Base-by-base conservation (phyloP, 2,797 vertebrate genomes). In the Denticeps clupeoides region DNA sequence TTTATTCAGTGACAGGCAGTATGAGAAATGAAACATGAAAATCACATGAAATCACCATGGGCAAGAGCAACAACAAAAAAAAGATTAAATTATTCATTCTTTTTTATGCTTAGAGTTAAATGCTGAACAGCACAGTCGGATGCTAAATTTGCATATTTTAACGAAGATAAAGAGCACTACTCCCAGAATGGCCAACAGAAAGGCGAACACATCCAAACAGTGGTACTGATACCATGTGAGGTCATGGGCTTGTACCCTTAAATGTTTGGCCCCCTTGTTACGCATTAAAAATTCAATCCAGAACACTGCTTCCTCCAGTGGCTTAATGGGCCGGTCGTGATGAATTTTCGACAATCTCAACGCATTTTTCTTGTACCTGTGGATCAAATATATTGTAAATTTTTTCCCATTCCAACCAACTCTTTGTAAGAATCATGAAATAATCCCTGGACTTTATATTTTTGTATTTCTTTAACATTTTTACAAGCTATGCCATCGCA, bases 281-380 rank as follows among this genome's bases (percentile, higher is more conserved):
- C 73, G 75, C 79, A 90, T 87, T n/a, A 83, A 85, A 55, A 64
- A 86, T 71, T 90, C 82, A 0, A 89, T 74, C 86, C 88, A 89
- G 73, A 88, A 90, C 32, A 88, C 68, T 0, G 87, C 79, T 47
- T 76, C 68, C 10, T 89, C 82, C 12, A 59, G 66, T 2, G 88
- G 74, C 35, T 51, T 82, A 1, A 80, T 6, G 1, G 85, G 86
- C 58, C 87, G 80, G 49, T 89, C 83, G 0, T 80, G 86, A 29
- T 89, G 84, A 43, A 88, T 89, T 1, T 54, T 65, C 23, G 85
- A 89, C 49, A 90, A 45, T 18, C 21, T 35, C 71, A 76, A 47
- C 10, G 49, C 67, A 1, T 73, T 88, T 43, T 84, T 77, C 58
- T 86, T 88, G 51, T 86, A 89, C 40, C 86, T 89, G 13, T 29